Evolutionary conservation across 2,113 vertebrate species (phyloP).

Genomic region (Hipposideros armiger): DNA sequence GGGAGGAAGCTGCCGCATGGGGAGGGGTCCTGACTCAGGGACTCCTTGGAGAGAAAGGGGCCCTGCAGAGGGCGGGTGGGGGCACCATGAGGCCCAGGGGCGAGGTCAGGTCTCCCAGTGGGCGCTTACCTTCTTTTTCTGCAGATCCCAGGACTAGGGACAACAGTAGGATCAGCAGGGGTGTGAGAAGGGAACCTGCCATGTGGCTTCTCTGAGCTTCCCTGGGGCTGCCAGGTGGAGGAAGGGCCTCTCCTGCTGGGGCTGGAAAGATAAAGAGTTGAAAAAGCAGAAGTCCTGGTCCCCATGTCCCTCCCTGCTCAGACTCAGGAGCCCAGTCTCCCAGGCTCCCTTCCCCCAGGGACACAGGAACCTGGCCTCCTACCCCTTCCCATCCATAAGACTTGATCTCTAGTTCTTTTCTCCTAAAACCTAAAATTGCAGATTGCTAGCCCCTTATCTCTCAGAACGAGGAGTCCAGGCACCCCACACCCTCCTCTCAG

Average conservation of each 20-base stretch:
- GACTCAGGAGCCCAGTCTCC: not conserved
- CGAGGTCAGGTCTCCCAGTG: not conserved
- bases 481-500: not conserved
- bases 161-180: slow-evolving; percentile 44
- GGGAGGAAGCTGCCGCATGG: not conserved
- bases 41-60: too few relatives aligned
- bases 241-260: not conserved
- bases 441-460: not conserved
- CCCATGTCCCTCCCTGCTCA: too few relatives aligned
- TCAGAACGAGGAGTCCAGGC: not conserved
- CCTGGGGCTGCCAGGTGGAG: not conserved
- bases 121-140: not conserved
- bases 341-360: not conserved
- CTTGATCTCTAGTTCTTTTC: not conserved
- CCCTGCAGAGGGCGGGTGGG: not conserved
- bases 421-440: not conserved
- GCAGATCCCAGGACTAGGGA: not conserved
- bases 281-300: not conserved
- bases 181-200: not conserved
- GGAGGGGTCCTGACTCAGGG: not conserved
- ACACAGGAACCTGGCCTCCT: not conserved
- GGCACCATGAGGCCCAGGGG: not conserved
- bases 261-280: not conserved
- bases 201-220: not conserved
- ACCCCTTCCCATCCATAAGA: not conserved